Base-by-base conservation (phyloP, 1,140 invertebrate genomes). In the Gonatopus flavifemur region DNA sequence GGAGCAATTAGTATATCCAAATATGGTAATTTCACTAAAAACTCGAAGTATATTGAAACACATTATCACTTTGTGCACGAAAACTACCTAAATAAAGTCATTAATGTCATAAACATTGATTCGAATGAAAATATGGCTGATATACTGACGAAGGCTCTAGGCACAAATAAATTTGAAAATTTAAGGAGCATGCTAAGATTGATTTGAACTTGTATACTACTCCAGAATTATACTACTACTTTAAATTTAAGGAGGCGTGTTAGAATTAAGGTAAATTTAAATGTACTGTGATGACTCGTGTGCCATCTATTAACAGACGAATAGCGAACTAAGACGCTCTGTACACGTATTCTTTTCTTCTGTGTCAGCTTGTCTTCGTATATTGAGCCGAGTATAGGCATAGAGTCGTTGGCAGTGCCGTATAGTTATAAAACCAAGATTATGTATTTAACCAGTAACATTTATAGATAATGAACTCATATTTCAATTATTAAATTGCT, bases 21-120 rank as follows among this genome's bases (percentile, higher is more conserved):
- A 22, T 35, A 45, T 49, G 52, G 52, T 19, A 61, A 61, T 30
- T 55, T 59, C 32, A 51, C 58, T 20, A 52, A 61, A 24, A 51
- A 38, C 6, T 50, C 32, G 12, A 50, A 50, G 32, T 37, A 50
- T 16, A 50, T 50, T 18, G 48, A 50, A 33, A 22, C 33, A 12
- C 28, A 33, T 13, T 42, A 43, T 18, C 38, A 50, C 25, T 50
- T 43, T 44, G 40, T 44, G 3, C 4, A 50, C 22, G 48, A 50
- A 10, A 20, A 35, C 20, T 19, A 35, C 5, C 20, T 15, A 32
- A 31, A 32, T 16, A 24, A 24, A 33, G 20, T 43, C 15, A 37
- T 50, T 19, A 16, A 35, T 20, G 28, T 50, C 19, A 9, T 44
- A 19, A 43, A 50, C 18, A 20, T 50, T n/a, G 9, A 7, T 18